Conservation (phyloP, 2,113 vertebrate genomes). For the Grallaria varia region DNA sequence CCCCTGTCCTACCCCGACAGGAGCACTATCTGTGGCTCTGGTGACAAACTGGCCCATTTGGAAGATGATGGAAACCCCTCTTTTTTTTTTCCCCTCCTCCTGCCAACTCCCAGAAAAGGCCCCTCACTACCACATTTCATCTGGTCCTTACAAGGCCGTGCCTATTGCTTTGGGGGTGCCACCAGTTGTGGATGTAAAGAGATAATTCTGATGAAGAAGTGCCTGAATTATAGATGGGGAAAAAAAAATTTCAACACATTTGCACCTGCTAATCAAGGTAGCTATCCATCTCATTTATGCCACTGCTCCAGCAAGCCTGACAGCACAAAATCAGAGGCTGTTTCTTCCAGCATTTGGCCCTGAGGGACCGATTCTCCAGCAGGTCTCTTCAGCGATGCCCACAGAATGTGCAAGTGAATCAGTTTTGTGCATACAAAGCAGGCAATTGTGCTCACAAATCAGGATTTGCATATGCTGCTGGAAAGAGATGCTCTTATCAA, state of each 20-base stretch:
- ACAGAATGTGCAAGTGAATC: slow-evolving; percentile 43
- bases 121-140: not conserved
- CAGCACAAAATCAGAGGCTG: slow-evolving; percentile 55
- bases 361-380: slow-evolving; percentile 61
- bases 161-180: not conserved
- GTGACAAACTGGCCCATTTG: slow-evolving; percentile 25
- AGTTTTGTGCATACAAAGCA: slow-evolving; percentile 62
- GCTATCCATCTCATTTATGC: slow-evolving; percentile 64
- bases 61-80: not conserved
- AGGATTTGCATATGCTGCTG: slow-evolving; percentile 30
- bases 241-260: not conserved
- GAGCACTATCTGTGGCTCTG: slow-evolving; percentile 5
- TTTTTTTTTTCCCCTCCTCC: not conserved
- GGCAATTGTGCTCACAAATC: slow-evolving; percentile 56
- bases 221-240: slow-evolving; percentile 5
- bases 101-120: not conserved
- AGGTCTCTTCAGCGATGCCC: slow-evolving; percentile 54
- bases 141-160: not conserved
- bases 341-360: slow-evolving; percentile 51
- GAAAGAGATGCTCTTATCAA: not conserved
- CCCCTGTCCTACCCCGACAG: not conserved
- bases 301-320: slow-evolving; percentile 37
- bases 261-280: slow-evolving; percentile 63
- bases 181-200: not conserved
- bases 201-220: not conserved